These are phyloP conservation scores for Copsychus sechellarum DNA, from an alignment of 2,113 vertebrate genomes.

Conservation along the genomic window DNA sequence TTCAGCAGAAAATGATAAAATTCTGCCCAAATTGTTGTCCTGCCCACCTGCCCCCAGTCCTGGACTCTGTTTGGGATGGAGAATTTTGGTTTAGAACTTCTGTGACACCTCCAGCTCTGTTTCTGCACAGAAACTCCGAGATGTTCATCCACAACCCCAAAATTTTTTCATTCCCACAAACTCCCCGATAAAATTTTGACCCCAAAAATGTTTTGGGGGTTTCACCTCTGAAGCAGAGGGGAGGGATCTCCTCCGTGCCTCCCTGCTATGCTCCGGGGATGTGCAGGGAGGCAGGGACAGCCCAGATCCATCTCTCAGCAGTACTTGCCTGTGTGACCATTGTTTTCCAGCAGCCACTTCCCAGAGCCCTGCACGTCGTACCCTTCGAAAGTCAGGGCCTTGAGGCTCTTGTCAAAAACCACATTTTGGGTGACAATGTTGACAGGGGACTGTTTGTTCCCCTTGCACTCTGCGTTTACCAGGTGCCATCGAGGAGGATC, in stretches of 20 bases:
- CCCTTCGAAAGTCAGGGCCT: constrained; percentile 75
- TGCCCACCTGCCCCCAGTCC: background rate
- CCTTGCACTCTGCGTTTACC: constrained; percentile 46
- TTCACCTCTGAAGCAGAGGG: accelerated
- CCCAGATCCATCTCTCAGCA: accelerated
- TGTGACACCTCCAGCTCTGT: background rate
- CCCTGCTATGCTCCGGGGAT: background rate
- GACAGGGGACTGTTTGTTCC: constrained; percentile 83
- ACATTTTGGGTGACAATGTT: constrained; percentile 80
- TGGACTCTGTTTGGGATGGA: background rate
- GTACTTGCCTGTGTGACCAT: constrained; percentile 80
- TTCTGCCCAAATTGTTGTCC: background rate
- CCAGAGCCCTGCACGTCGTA: constrained; percentile 55
- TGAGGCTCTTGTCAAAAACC: constrained; percentile 46
- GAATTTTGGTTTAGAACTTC: background rate
- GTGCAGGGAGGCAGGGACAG: accelerated
- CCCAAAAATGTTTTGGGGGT: background rate
- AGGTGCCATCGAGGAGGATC: constrained; percentile 76
- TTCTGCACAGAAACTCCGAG: background rate
- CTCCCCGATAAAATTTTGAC: accelerated
- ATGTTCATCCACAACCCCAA: accelerated
- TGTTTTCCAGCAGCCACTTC: constrained; percentile 61
- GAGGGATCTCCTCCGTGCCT: background rate
- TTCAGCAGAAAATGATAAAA: background rate
- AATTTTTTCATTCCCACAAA: accelerated